Evolutionary conservation across 2,113 vertebrate species (phyloP).

Genomic region (Psammodynastes pulverulentus): DNA sequence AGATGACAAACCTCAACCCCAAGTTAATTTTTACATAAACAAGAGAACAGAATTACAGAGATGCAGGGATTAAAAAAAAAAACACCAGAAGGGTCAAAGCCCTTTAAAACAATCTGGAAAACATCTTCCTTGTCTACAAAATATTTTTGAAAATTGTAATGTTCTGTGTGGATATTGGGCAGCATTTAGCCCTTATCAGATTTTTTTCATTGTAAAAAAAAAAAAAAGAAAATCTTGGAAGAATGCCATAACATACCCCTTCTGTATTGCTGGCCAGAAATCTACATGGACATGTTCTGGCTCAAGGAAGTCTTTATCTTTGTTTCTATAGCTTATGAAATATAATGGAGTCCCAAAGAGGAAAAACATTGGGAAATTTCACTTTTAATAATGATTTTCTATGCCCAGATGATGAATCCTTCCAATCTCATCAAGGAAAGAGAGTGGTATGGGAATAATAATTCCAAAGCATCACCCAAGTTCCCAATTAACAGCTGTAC

Average conservation of each 20-base stretch:
- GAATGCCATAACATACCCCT: not conserved
- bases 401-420: not conserved
- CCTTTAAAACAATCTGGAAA: not conserved
- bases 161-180: not conserved
- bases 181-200: not conserved
- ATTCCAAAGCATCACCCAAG: slow-evolving; percentile 35
- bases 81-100: not conserved
- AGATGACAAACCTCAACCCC: not conserved
- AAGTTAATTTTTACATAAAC: not conserved
- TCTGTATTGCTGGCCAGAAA: not conserved
- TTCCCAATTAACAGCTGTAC: slow-evolving; percentile 37
- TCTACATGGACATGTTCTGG: not conserved
- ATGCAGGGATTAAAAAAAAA: not conserved
- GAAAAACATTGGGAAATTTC: slow-evolving; percentile 14
- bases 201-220: not conserved
- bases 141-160: not conserved
- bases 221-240: not conserved
- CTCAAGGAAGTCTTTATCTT: not conserved
- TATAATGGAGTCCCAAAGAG: slow-evolving; percentile 12
- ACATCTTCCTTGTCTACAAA: not conserved
- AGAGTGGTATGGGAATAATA: slow-evolving; percentile 9
- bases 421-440: not conserved
- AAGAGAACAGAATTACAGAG: not conserved
- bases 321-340: not conserved
- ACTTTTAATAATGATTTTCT: slow-evolving; percentile 23